Evolutionary conservation across 2,797 vertebrate species (phyloP).

Genomic region (Platalea minor): DNA sequence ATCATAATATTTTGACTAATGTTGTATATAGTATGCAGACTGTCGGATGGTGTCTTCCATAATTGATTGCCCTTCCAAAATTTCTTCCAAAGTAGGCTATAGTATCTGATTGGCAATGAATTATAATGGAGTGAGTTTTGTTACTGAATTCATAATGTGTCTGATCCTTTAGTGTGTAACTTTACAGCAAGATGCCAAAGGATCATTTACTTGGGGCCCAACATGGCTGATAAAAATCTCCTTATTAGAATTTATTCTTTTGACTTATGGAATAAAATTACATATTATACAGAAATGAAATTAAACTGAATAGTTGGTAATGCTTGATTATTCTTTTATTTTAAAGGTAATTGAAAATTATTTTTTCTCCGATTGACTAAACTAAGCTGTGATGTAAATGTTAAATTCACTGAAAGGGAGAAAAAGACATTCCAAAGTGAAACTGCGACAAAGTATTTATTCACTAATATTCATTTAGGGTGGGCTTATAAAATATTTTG

Average conservation of each 20-base stretch:
- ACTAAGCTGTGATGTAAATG: neutral
- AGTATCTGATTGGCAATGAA: slow-evolving; percentile 17
- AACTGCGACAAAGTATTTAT: neutral
- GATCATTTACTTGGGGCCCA: neutral
- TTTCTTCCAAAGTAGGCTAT: slow-evolving; percentile 3
- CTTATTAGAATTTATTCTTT: neutral
- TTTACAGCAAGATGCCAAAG: neutral
- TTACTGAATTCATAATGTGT: neutral
- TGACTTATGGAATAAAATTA: neutral
- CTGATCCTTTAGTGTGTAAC: neutral
- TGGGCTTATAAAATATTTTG: neutral
- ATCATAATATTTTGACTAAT: neutral
- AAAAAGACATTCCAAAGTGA: neutral
- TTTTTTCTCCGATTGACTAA: neutral
- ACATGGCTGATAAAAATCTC: neutral
- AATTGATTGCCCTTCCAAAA: slow-evolving; percentile 43
- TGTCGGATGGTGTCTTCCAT: slow-evolving; percentile 1
- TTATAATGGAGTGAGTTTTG: neutral
- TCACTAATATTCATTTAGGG: neutral
- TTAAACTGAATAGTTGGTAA: neutral
- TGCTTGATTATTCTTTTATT: neutral
- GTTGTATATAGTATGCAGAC: neutral
- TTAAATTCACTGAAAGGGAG: neutral
- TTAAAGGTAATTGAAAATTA: neutral
- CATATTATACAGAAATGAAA: neutral